Base-by-base conservation (phyloP, 1,140 invertebrate species). In the Aphis gossypii region DNA sequence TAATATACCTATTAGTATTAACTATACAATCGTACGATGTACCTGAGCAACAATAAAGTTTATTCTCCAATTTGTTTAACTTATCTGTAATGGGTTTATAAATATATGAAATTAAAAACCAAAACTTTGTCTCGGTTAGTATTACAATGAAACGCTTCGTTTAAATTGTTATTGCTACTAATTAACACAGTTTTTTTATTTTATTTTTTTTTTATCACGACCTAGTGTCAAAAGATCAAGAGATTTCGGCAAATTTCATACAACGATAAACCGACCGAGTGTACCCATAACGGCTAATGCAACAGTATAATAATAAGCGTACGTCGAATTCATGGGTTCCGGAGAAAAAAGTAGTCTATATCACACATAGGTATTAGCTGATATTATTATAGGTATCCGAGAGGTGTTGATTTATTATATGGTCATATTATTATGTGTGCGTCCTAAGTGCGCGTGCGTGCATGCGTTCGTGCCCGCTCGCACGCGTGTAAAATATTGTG, bases 111-210 rank as follows among this genome's bases (percentile, higher is more conserved):
- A 83, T 83, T 83, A 87, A 87, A 87, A 44, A 51, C 35, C 30
- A 51, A 87, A 51, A 48, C 18, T 46, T 48, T 11, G 48, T 35
- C 18, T 25, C 23, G 25, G 41, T 86, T 23, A 2, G 23, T 30
- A 21, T 89, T 54, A 23, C n/a, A 56, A 23, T 41, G 51, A 21
- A 88, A 89, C 46, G 21, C 1, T 48, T 2, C 86, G 86, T 87
- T 87, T 14, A 54, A 90, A 90, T 90, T 90, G 54, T 90, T 90
- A 90, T 90, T 90, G 38, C 51, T 20, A 60, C 54, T 90, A 90
- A 90, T 90, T 60, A 90, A 90, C 54, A 35, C 51, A 54, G 25
- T 90, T 21, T 41, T 38, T 51, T 88, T 51, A 48, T 23, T 89
- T 54, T 41, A 18, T 46, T n/a, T 23, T 56, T 56, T 54, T 56